Percentiles rank a stretch among this genome's conserved stretches.
Conservation (phyloP, 2,797 vertebrate species). For the Lithobates sylvaticus region DNA sequence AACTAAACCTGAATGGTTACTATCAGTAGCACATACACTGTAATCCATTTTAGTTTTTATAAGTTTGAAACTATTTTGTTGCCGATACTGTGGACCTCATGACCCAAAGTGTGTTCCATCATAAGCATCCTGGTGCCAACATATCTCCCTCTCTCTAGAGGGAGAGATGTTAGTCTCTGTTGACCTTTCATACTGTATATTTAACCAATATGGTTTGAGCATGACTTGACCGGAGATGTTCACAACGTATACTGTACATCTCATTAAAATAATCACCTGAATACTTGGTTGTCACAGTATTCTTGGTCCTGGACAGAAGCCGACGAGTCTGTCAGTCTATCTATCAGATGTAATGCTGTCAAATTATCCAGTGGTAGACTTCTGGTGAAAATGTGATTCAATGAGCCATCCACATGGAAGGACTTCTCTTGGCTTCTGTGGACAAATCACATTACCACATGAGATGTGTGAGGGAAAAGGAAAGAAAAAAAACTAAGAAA, state of each 20-base stretch:
- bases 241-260: neutral
- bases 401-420: slow-evolving; percentile 85
- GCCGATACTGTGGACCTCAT: too few species aligned
- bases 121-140: too few species aligned
- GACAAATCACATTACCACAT: neutral
- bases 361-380: slow-evolving; percentile 74
- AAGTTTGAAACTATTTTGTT: too few species aligned
- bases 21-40: too few species aligned
- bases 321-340: slow-evolving; percentile 71
- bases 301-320: slow-evolving; percentile 81
- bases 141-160: too few species aligned
- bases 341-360: slow-evolving; percentile 72
- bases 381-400: slow-evolving; percentile 88
- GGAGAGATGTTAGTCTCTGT: too few species aligned
- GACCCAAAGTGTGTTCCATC: too few species aligned
- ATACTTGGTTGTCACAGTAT: slow-evolving; percentile 83
- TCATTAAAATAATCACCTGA: slow-evolving; percentile 78
- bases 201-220: too few species aligned
- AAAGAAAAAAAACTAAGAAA: neutral
- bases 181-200: too few species aligned
- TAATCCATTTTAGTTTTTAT: too few species aligned
- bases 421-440: slow-evolving; percentile 94
- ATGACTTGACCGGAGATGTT: neutral
- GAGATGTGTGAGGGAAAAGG: neutral
- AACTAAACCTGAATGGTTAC: too few species aligned